Conservation (phyloP, 2,888 invertebrate species). For the Anodontia alba region DNA sequence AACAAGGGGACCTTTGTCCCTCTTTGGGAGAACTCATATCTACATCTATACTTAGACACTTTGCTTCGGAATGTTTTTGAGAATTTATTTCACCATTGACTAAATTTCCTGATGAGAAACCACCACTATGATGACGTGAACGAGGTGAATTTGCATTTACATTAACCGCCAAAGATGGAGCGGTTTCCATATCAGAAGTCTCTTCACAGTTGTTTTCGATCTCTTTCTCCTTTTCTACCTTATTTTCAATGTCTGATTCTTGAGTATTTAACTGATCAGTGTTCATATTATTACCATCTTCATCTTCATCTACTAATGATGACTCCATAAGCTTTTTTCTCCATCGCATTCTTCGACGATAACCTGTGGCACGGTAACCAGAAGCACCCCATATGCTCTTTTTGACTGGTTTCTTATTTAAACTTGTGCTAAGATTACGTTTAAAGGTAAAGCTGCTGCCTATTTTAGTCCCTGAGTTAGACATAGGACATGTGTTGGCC, state of each 20-base stretch:
- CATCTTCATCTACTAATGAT: conserved; percentile 49
- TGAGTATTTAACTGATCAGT: conserved; percentile 12
- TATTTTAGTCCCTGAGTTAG: conserved; percentile 26
- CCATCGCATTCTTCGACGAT: conserved; percentile 33
- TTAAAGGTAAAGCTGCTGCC: neutral
- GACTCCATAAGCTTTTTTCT: conserved; percentile 24
- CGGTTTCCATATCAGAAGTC: neutral
- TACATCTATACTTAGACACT: conserved; percentile 54
- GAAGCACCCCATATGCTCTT: conserved; percentile 60
- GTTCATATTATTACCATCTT: conserved; percentile 43
- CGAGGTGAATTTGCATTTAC: neutral
- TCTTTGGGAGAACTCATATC: conserved; percentile 48
- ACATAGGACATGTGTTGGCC: neutral
- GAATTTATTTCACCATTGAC: conserved; percentile 10
- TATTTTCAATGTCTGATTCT: conserved; percentile 49
- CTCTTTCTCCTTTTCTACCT: conserved; percentile 67
- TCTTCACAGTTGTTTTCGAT: conserved; percentile 35
- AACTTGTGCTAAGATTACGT: neutral
- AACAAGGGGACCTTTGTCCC: conserved; percentile 36
- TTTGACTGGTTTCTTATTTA: conserved; percentile 51
- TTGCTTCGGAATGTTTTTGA: conserved; percentile 22
- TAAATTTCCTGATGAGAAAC: neutral
- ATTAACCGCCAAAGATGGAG: neutral
- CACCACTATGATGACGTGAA: neutral
- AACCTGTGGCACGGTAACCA: conserved; percentile 43